Base-by-base conservation (phyloP, 2,888 invertebrate genomes). In the Cybosia mesomella region DNA sequence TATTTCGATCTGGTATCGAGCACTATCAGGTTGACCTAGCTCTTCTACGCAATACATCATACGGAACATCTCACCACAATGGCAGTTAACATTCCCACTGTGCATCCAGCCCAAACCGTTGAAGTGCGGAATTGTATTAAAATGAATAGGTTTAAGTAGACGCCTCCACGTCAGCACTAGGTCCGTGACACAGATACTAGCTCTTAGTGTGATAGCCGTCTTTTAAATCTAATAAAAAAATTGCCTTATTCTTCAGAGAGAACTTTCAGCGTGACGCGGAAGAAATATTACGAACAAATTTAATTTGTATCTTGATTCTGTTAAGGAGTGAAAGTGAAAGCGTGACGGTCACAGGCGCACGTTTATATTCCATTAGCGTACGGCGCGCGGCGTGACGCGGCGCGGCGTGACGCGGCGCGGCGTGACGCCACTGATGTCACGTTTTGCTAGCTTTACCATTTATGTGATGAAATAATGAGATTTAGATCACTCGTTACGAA, bases 351-450 rank as follows among this genome's bases (percentile, higher is more conserved):
- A 24, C 34, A 57, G 53, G 15, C 53, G 28, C 67, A 24, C 67
- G 34, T 58, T 63, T 63, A 53, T 63, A 58, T 62, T 67, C 61
- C 49, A 67, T 67, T 67, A 67, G 49, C 21, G 61, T 24, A 32
- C 34, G 11, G 57, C 32, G 39, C 67, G 32, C 13, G 21, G 9
- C 58, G 32, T 18, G 21, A 4, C 53, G 18, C 10, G 22, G 18
- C 4, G 11, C 4, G 39, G 9, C 64, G 28, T 21, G 28, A 13
- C 22, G 36, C 15, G 22, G 10, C 64, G 15, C 10, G 34, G 15
- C 13, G 24, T 11, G 43, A 13, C 49, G 21, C 43, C 18, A 15
- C 39, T 39, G 43, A 43, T 5, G 7, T 18, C 43, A 13, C 43
- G 18, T 11, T 43, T 43, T 3, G 18, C 18, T 43, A 7, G 18